Conservation (phyloP, 2,113 vertebrate genomes). For the Coracopsis vasa region DNA sequence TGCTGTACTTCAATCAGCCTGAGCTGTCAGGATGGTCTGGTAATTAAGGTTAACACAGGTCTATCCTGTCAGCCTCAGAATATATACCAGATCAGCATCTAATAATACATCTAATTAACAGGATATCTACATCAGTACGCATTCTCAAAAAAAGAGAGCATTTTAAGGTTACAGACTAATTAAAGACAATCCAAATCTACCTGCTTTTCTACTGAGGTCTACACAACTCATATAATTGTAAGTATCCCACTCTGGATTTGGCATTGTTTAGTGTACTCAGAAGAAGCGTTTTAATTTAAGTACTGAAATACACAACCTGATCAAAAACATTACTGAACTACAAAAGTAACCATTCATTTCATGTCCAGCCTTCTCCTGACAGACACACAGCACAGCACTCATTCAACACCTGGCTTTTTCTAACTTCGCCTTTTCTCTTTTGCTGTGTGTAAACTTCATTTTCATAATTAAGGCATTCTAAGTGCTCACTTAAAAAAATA, state of each 20-base stretch:
- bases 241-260: neutral
- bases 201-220: neutral
- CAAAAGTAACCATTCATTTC: neutral
- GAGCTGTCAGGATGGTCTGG: neutral
- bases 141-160: neutral
- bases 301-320: neutral
- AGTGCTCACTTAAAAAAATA: neutral
- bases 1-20: slow-evolving; percentile 9
- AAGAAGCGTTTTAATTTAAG: neutral
- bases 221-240: neutral
- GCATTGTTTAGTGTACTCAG: neutral
- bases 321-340: neutral
- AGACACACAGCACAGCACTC: accelerated
- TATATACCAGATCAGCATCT: neutral
- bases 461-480: neutral
- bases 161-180: neutral
- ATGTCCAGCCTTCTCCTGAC: neutral
- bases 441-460: neutral
- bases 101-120: neutral
- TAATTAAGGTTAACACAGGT: neutral
- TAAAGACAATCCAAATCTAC: neutral
- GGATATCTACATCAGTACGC: neutral
- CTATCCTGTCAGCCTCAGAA: neutral
- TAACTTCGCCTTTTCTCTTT: neutral
- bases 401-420: accelerated